Evolutionary conservation across 2,113 vertebrate species (phyloP).

Genomic region (Rhinopomastus cyanomelas): DNA sequence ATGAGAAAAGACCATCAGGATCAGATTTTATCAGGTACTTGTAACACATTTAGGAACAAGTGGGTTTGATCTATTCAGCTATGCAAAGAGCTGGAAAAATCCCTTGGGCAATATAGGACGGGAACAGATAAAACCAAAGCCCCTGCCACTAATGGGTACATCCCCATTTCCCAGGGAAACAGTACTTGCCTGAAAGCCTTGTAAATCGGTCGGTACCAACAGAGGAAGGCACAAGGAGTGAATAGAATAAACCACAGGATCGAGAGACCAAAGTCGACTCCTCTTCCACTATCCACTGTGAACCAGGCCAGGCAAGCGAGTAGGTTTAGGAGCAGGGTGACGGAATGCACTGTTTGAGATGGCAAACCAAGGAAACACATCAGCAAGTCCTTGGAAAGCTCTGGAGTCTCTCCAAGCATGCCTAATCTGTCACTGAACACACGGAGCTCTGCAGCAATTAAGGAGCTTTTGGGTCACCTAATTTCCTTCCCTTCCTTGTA

Average conservation of each 20-base stretch:
- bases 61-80: neutral
- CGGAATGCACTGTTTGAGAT: constrained; percentile 82
- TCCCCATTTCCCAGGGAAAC: rapidly evolving
- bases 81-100: constrained; percentile 10
- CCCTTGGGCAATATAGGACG: neutral
- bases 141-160: neutral
- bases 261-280: constrained; percentile 91
- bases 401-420: neutral
- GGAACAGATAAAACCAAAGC: neutral
- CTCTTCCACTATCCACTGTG: constrained; percentile 29
- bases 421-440: neutral
- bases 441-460: neutral
- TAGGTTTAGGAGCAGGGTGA: constrained; percentile 92
- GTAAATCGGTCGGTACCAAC: constrained; percentile 97
- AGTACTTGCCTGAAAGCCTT: constrained; percentile 91
- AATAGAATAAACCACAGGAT: constrained; percentile 97
- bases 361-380: neutral
- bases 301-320: constrained; percentile 93
- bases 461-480: neutral
- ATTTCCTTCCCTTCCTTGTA: neutral
- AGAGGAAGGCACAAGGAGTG: constrained; percentile 92
- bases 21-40: neutral
- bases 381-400: neutral
- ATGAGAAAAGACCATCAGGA: neutral
- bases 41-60: neutral